phyloP scores from a whole-genome alignment of 2,888 invertebrate species.

The Argyresthia albistria region DNA sequence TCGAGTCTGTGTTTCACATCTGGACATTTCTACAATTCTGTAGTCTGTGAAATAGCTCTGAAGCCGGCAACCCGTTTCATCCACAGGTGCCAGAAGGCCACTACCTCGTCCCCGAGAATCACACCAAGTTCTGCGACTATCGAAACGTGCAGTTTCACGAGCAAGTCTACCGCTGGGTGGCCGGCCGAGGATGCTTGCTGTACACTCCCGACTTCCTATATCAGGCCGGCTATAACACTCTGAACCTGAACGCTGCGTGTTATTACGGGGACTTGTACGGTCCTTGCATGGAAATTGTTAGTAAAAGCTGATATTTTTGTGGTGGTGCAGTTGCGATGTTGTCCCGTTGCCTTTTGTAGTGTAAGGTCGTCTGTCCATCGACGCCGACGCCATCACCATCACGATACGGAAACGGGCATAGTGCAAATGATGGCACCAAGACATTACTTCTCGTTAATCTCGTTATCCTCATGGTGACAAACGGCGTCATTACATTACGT shows the following conservation, averaged over 20 bases:
- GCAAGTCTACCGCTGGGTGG: conserved; percentile 58
- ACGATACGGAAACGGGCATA: too few relatives aligned
- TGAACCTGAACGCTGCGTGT: conserved; percentile 42
- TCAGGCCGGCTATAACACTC: conserved; percentile 34
- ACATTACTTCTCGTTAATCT: too few relatives aligned
- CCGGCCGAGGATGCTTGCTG: conserved; percentile 53
- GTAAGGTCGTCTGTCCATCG: too few relatives aligned
- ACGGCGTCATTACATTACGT: too few relatives aligned
- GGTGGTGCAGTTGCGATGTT: too few relatives aligned
- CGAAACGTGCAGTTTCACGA: conserved; percentile 47
- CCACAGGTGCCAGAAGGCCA: conserved; percentile 32
- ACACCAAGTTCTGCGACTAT: conserved; percentile 44
- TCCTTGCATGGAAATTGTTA: conserved; percentile 57
- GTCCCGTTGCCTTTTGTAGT: too few relatives aligned
- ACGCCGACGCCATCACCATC: too few relatives aligned
- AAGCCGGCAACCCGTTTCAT: background rate
- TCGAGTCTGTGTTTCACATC: too few relatives aligned
- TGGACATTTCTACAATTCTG: too few relatives aligned
- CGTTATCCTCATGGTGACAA: too few relatives aligned
- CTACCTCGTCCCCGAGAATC: conserved; percentile 29
- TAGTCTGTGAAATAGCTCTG: too few relatives aligned
- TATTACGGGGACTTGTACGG: conserved; percentile 43
- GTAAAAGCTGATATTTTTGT: conserved; percentile 14
- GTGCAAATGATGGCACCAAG: too few relatives aligned
- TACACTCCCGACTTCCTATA: conserved; percentile 53